Evolutionary conservation across 2,888 invertebrate species (phyloP), one percentile per base, ranked within the genome.

Genomic region (Anticlea derivata): DNA sequence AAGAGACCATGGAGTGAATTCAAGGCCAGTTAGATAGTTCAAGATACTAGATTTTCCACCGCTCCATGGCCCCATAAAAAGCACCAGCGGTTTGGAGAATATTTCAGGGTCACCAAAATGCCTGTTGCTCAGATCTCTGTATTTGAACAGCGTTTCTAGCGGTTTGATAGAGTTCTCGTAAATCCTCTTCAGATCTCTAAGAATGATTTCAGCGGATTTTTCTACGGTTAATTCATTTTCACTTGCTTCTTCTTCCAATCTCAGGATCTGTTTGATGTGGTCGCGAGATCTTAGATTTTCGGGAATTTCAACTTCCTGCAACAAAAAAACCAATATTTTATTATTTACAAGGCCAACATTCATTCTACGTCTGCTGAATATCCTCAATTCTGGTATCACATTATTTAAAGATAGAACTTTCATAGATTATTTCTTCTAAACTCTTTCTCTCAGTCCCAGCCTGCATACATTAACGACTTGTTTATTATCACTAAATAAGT

Each of bases 1-100:
- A 60, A 98, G 87, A 50, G 97, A 94, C 79, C 95, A 94, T 64
- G 94, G 93, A 20, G 94, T 95, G 76, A 96, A 96, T 80, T 98
- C 97, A 61, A 96, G 95, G 55, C 96, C 96, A 29, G 97, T 93
- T 60, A 98, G 91, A 84, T 98, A 98, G 84, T 98, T 98, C 58
- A 98, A 94, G 64, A 98, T 96, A 43, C 97, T 95, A 1, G 98
- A 97, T 89, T 98, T 98, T 58, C 98, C 98, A 51, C 98, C 97
- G 73, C 97, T 97, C 97, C 98, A 98, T 27, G 98, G 98, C 30
- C 98, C 98, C 96, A 98, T 96, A 73, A 98, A 97, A 3, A 98
- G 92, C 43, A 98, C 93, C 73, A 98, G 89, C 1, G 98, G 98
- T 75, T 98, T 98, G 1, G 97, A 97, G 81, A 97, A 97, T 73